Conservation (phyloP, 2,113 vertebrate genomes). For the Recurvirostra avosetta region DNA sequence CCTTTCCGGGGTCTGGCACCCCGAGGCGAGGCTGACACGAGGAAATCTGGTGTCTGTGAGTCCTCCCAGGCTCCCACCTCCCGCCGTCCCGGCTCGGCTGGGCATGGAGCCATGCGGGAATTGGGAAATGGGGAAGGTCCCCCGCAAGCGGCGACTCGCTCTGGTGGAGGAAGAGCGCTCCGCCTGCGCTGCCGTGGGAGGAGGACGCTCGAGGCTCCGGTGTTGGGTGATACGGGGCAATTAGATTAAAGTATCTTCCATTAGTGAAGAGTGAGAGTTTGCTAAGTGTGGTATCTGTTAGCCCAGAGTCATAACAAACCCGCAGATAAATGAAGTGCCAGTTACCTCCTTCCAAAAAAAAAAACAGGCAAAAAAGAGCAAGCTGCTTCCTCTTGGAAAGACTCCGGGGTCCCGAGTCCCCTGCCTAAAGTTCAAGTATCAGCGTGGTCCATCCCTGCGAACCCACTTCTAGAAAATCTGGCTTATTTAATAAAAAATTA, state of each 20-base stretch:
- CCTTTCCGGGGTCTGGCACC: neutral
- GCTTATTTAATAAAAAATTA: neutral
- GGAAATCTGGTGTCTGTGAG: neutral
- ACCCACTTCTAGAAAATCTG: neutral
- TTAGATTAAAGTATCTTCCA: conserved; percentile 61
- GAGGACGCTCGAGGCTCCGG: conserved; percentile 31
- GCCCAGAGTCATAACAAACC: conserved; percentile 67
- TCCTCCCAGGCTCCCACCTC: neutral
- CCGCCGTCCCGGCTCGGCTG: neutral
- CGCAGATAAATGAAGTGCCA: conserved; percentile 68
- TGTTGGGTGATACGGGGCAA: conserved; percentile 46
- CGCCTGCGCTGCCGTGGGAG: conserved; percentile 14
- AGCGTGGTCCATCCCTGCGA: fast-evolving
- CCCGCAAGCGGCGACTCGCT: neutral
- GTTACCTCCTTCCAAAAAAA: no score
- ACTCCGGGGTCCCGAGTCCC: neutral
- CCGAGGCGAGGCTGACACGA: neutral
- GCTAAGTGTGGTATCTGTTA: conserved; percentile 64
- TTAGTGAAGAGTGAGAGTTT: conserved; percentile 68
- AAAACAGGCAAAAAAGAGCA: neutral
- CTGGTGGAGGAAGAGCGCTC: neutral
- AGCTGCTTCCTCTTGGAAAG: conserved; percentile 36
- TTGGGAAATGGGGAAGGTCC: neutral
- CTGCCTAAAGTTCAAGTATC: neutral
- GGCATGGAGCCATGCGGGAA: neutral